These are phyloP conservation scores for Amazona vittata DNA, from an alignment of 2,113 vertebrate species.

Conservation along the genomic window DNA sequence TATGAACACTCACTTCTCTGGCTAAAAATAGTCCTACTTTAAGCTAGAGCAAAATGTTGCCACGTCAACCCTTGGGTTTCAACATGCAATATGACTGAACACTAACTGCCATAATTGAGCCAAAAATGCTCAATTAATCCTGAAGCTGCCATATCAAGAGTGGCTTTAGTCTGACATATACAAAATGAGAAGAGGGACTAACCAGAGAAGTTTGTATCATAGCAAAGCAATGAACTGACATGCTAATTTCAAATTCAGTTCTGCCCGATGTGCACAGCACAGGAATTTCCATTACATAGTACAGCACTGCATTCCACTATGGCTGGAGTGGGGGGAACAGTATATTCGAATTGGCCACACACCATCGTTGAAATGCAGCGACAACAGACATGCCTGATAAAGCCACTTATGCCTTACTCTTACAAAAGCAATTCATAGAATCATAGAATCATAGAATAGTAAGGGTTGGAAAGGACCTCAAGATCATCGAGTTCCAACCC, in stretches of 20 bases:
- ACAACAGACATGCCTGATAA: background rate
- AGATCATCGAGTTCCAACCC: too few species aligned
- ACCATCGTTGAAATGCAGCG: background rate
- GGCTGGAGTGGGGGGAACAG: background rate
- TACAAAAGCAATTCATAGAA: background rate
- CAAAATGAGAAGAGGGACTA: background rate
- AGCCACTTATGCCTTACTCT: background rate
- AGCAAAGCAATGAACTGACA: background rate
- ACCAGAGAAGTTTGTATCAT: background rate
- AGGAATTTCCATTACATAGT: background rate
- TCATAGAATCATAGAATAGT: too few species aligned
- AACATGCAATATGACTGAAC: background rate
- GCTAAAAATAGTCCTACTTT: background rate
- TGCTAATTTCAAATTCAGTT: background rate
- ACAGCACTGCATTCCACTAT: background rate
- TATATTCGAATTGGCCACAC: background rate
- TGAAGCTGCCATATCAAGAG: conserved; percentile 12
- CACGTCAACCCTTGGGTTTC: background rate
- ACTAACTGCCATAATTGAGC: conserved; percentile 27
- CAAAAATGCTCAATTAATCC: background rate
- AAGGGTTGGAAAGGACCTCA: too few species aligned
- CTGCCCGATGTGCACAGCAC: background rate
- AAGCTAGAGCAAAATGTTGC: background rate
- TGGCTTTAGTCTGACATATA: background rate
- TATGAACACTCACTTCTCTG: background rate